These are phyloP conservation scores for Petrocephalus zakoni DNA, from an alignment of 2,113 vertebrate species.

Conservation along the genomic window DNA sequence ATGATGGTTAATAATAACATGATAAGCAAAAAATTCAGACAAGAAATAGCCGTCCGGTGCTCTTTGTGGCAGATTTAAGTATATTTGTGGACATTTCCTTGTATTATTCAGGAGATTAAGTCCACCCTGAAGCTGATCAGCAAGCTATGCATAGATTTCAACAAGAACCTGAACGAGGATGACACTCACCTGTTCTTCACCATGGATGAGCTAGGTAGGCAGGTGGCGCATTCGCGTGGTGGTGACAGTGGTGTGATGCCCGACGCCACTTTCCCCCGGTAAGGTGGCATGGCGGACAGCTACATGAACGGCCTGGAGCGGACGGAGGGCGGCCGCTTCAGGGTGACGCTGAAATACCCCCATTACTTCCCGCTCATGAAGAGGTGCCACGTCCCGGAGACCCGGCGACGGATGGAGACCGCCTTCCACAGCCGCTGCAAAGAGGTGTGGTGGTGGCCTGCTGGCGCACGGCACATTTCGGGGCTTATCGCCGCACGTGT, in stretches of 20 bases:
- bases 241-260: neutral
- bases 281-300: constrained; percentile 79
- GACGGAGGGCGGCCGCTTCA: constrained; percentile 62
- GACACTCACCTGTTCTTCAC: constrained; percentile 74
- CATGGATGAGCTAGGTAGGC: constrained; percentile 76
- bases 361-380: constrained; percentile 92
- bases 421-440: constrained; percentile 89
- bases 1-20: neutral
- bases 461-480: neutral
- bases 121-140: constrained; percentile 75
- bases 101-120: constrained; percentile 75
- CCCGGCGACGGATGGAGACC: constrained; percentile 80
- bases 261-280: constrained; percentile 13
- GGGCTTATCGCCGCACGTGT: neutral
- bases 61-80: neutral
- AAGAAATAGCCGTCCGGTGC: neutral
- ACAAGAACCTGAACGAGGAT: constrained; percentile 89
- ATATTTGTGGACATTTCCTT: neutral
- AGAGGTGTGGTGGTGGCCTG: constrained; percentile 61
- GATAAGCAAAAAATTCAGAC: neutral
- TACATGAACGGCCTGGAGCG: constrained; percentile 77
- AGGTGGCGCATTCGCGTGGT: neutral
- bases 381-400: constrained; percentile 82
- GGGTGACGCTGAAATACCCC: constrained; percentile 84
- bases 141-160: constrained; percentile 88